Base-by-base conservation (phyloP, 2,888 invertebrate species). In the Beris morrisii region DNA sequence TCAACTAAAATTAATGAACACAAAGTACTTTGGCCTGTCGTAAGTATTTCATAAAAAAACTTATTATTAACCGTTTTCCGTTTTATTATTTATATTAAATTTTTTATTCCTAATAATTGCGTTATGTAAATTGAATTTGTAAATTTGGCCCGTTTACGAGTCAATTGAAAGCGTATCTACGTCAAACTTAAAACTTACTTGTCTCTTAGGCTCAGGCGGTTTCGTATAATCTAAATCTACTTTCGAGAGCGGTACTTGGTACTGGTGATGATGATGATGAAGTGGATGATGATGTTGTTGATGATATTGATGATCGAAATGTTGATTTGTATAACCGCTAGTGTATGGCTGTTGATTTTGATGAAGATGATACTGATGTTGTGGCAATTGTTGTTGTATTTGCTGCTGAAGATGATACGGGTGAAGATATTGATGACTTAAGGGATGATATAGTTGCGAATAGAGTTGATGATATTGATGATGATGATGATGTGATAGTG, bases 131-230 rank as follows among this genome's bases (percentile, higher is more conserved):
- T 53, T 46, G 31, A 5, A 30, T 53, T 31, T 9, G 30, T 31
- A 53, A 53, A 30, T 53, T 53, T n/a, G 7, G 31, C 53, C 30
- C 53, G 31, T 74, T 76, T 80, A 81, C 74, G 80, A 81, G 74
- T 81, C 81, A 79, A 81, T 75, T 72, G 81, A 81, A 75, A 81
- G 77, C 76, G 80, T 79, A 76, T 81, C 81, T 79, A 81, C 81
- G 75, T 81, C 81, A 80, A 81, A 81, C 79, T 81, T 81, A 77
- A 81, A 81, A 81, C 81, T 81, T 81, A 81, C 81, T 81, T 81
- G 81, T 79, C 81, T 79, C 76, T 81, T 81, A 75, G 76, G 77
- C 77, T 81, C 81, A 61, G 69, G 69, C 67, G 79, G 80, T 79
- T 81, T 81, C 75, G 77, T 78, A 74, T 80, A 81, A 77, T 81